These are phyloP conservation scores for Eurosta solidaginis DNA, from an alignment of 1,140 invertebrate species.

Conservation along the genomic window DNA sequence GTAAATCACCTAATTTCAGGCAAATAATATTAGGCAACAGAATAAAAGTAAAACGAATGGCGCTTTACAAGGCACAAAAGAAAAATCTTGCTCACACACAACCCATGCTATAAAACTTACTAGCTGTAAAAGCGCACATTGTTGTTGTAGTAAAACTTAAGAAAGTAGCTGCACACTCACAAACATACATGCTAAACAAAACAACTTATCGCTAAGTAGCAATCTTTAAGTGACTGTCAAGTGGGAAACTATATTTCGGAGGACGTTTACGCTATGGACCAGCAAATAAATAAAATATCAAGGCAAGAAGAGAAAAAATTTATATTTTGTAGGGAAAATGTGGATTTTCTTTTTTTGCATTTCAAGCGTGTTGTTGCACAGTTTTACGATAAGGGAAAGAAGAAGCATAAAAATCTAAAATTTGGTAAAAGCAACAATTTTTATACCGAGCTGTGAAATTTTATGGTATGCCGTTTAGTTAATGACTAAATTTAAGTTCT, in stretches of 20 bases:
- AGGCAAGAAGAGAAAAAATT: no score
- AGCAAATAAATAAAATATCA: no score
- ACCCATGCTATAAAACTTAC: neutral
- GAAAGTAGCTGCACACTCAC: no score
- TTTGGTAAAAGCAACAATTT: no score
- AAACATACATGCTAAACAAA: no score
- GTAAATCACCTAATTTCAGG: slow-evolving; percentile 58
- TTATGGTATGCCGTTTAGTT: no score
- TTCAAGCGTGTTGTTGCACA: neutral
- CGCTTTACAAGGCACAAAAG: no score
- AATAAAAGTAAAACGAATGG: neutral
- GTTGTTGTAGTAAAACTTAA: neutral
- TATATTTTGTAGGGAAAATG: neutral
- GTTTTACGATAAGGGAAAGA: neutral
- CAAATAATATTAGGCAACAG: slow-evolving; percentile 49
- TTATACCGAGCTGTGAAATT: no score
- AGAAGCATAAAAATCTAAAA: no score
- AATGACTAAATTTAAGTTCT: no score
- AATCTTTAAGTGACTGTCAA: slow-evolving; percentile 58
- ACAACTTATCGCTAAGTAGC: slow-evolving; percentile 52
- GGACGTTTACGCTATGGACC: neutral
- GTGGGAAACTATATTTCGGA: slow-evolving; percentile 30
- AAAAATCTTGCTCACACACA: no score
- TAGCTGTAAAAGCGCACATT: no score
- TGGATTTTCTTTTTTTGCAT: neutral